phyloP scores from a whole-genome alignment of 2,797 vertebrate genomes.

The Chelon labrosus region DNA sequence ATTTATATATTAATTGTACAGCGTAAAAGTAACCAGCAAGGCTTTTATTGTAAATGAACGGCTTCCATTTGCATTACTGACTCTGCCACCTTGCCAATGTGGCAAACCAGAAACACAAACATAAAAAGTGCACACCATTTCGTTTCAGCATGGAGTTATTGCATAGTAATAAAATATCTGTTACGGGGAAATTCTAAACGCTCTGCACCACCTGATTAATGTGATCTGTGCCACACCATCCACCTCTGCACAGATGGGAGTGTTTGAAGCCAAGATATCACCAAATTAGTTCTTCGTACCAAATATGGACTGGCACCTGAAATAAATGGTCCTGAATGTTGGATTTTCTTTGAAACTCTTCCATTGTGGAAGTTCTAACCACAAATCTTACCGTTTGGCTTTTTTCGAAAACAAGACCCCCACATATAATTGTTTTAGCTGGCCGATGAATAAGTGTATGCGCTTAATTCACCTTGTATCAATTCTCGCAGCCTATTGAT shows the following conservation, averaged over 20 bases:
- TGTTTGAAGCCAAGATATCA: background rate
- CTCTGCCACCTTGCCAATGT: no score
- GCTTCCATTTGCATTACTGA: no score
- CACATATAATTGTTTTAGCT: conserved; percentile 16
- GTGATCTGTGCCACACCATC: background rate
- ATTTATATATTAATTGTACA: no score
- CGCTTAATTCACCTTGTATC: conserved; percentile 36
- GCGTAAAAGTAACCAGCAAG: no score
- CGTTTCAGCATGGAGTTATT: no score
- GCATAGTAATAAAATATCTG: no score
- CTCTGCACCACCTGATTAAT: background rate
- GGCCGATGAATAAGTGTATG: conserved; percentile 28
- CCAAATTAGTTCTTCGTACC: no score
- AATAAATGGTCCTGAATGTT: background rate
- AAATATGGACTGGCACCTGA: background rate
- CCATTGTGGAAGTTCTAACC: background rate
- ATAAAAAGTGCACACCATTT: no score
- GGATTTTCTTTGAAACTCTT: background rate
- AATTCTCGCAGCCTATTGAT: conserved; percentile 62
- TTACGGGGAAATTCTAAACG: no score
- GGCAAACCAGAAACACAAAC: no score
- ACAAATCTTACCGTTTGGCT: background rate
- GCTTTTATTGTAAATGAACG: no score
- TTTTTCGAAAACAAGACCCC: conserved; percentile 8
- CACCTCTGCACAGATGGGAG: background rate